Evolutionary conservation across 2,113 vertebrate genomes (phyloP).

Genomic region (Notiomystis cincta): DNA sequence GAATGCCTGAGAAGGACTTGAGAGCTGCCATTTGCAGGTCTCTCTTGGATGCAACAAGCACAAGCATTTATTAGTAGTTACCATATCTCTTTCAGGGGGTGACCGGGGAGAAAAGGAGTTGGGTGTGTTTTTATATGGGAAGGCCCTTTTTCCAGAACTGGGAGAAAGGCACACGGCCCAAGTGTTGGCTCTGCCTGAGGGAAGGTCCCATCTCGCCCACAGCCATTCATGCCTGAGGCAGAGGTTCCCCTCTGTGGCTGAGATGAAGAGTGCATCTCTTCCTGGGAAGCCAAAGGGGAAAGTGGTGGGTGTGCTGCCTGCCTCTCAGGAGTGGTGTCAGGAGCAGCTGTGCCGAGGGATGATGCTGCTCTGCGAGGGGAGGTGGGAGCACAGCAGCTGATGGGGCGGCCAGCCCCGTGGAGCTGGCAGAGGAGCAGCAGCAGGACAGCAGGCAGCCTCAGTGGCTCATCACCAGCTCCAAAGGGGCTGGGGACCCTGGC

Average conservation of each 20-base stretch:
- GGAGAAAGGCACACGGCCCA: neutral
- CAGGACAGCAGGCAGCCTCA: neutral
- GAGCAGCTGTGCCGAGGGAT: neutral
- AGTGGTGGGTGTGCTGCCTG: rapidly evolving
- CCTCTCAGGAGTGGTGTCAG: neutral
- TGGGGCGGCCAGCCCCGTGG: neutral
- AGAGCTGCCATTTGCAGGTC: rapidly evolving
- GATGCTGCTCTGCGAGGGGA: rapidly evolving
- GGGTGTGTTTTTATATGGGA: neutral
- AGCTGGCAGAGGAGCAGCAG: neutral
- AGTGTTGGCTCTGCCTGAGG: rapidly evolving
- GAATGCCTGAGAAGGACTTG: neutral
- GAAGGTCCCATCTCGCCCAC: rapidly evolving
- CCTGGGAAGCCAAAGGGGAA: neutral
- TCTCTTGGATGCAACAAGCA: neutral
- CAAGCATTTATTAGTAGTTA: neutral
- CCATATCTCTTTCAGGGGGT: neutral
- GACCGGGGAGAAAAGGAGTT: neutral
- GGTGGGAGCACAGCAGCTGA: neutral
- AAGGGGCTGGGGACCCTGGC: rapidly evolving
- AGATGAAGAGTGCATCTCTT: neutral
- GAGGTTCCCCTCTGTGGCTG: neutral
- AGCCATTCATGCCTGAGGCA: neutral
- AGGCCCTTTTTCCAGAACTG: neutral
- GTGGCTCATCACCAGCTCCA: neutral